Conservation (phyloP, 1,140 invertebrate genomes). For the Pogonus chalceus region DNA sequence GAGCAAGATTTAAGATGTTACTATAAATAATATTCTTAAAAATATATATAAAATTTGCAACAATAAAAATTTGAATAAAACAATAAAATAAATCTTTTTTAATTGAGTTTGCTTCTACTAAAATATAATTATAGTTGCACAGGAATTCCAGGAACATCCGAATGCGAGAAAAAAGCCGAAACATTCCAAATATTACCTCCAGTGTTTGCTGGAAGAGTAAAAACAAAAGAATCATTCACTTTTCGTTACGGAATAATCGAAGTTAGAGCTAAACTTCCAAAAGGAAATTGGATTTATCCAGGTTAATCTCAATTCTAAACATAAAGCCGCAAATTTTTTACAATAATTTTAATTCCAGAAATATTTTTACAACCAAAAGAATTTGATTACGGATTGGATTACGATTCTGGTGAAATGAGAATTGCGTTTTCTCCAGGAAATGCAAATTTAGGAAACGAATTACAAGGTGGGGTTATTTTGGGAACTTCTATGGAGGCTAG, state of each 20-base stretch:
- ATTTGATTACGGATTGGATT: constrained; percentile 40
- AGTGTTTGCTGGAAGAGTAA: constrained; percentile 54
- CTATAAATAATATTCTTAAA: too few species aligned
- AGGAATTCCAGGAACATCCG: constrained; percentile 33
- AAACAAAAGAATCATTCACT: constrained; percentile 51
- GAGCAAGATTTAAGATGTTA: too few species aligned
- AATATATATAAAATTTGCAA: constrained; percentile 4
- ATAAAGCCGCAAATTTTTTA: background rate
- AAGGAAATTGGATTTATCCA: constrained; percentile 71
- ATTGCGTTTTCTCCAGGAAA: constrained; percentile 38
- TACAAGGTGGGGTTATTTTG: constrained; percentile 35
- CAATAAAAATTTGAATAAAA: constrained; percentile 10
- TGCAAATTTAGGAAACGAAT: constrained; percentile 23
- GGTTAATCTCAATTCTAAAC: constrained; percentile 36
- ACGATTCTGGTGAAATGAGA: constrained; percentile 40
- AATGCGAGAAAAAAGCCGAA: constrained; percentile 39
- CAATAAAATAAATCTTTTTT: constrained; percentile 3
- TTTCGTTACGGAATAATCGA: constrained; percentile 68
- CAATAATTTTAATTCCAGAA: constrained; percentile 33
- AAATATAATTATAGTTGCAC: constrained; percentile 45
- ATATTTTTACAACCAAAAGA: constrained; percentile 45
- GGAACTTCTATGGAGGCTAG: constrained; percentile 27
- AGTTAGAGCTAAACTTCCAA: constrained; percentile 61
- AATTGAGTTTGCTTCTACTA: constrained; percentile 6
- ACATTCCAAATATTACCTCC: constrained; percentile 52